These are phyloP conservation scores for Lonchura striata DNA, from an alignment of 2,113 vertebrate genomes.

Conservation along the genomic window DNA sequence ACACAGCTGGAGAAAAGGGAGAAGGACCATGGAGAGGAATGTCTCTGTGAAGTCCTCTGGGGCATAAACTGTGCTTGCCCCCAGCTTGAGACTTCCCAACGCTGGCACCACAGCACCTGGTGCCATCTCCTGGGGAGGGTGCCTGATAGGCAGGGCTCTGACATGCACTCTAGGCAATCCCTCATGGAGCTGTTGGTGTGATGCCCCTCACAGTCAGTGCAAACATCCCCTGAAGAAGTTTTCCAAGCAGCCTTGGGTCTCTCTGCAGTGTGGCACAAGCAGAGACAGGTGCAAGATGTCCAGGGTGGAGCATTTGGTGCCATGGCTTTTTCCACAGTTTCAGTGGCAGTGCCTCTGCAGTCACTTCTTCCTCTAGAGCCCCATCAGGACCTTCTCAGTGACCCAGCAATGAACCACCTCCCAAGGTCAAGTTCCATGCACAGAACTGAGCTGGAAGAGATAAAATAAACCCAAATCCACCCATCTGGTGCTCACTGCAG, in stretches of 20 bases:
- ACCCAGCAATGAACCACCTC: background rate
- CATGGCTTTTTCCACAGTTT: background rate
- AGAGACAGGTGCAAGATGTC: background rate
- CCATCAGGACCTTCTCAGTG: background rate
- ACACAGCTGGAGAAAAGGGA: background rate
- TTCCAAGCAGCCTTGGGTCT: rapidly evolving
- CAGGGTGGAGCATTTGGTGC: rapidly evolving
- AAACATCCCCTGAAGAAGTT: rapidly evolving
- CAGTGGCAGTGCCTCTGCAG: background rate
- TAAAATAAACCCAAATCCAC: conserved; percentile 49
- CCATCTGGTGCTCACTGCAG: conserved; percentile 59
- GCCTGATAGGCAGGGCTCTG: rapidly evolving
- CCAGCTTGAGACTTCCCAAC: rapidly evolving
- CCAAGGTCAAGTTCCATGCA: background rate
- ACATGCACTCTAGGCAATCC: rapidly evolving
- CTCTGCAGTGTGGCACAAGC: background rate
- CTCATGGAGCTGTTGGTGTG: rapidly evolving
- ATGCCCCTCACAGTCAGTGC: rapidly evolving
- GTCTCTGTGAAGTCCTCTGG: background rate
- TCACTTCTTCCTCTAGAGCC: background rate
- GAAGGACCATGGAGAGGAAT: background rate
- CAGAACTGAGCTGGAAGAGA: conserved; percentile 14
- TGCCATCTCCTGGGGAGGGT: background rate
- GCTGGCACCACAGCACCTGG: rapidly evolving
- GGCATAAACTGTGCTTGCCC: rapidly evolving